Evolutionary conservation across 2,888 invertebrate species (phyloP), one percentile per base, ranked within the genome.

Genomic region (Coleophora flavipennella): DNA sequence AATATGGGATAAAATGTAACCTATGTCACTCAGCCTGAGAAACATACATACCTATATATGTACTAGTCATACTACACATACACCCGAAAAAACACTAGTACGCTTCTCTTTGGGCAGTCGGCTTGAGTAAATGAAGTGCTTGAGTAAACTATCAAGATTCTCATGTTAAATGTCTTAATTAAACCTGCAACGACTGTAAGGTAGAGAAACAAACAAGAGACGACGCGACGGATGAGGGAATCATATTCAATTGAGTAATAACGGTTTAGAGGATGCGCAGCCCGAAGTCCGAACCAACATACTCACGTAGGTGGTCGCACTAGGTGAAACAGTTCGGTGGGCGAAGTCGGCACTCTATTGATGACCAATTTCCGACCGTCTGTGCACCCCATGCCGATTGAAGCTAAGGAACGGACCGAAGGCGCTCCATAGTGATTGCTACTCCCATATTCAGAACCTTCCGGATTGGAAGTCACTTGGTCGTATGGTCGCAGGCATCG

Each of bases 321-420:
- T 78, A 94, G 90, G 83, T 92, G 94, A 68, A 94, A 91, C 53
- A 95, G 86, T 81, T 94, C 94, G 52, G 91, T 91, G 42, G 94
- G 94, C 52, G 94, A 93, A 38, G 92, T 93, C 41, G 94, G 94
- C 53, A 94, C 93, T 62, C 92, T 87, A 58, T 92, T 86, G 57
- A 94, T 92, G 57, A 93, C 93, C 87, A 95, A 88, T 81, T 92
- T 92, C 56, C 91, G 89, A 35, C 95, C 95, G 76, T 95, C 94
- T 32, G 94, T 94, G 47, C 94, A 94, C 27, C 95, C 95, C 89
- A 95, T 91, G 37, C 94, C 94, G 53, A 94, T 93, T 37, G 94
- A 93, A 41, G 93, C 92, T 56, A 93, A 87, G 35, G 93, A 93
- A 48, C 92, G 86, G 48, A 93, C 88, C 27, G 93, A 93, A 27